Conservation (phyloP, 2,797 vertebrate genomes). For the Antennarius maculatus region DNA sequence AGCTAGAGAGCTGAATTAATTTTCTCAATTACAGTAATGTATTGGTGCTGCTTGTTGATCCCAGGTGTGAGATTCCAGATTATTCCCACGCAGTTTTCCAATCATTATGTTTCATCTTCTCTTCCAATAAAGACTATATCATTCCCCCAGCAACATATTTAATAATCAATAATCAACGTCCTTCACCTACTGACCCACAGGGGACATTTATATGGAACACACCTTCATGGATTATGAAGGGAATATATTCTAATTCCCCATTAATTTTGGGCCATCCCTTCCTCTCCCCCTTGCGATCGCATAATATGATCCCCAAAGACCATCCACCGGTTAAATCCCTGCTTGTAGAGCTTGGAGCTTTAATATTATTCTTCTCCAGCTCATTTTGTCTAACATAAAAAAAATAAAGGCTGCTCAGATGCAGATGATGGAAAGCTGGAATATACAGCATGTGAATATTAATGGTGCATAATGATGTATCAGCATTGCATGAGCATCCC, state of each 20-base stretch:
- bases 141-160: slow-evolving; percentile 46
- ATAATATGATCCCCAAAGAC: slow-evolving; percentile 70
- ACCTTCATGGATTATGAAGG: slow-evolving; percentile 52
- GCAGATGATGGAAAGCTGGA: slow-evolving; percentile 7
- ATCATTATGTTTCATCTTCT: slow-evolving; percentile 13
- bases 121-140: slow-evolving; percentile 44
- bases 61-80: slow-evolving; percentile 13
- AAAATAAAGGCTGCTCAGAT: slow-evolving; percentile 23
- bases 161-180: slow-evolving; percentile 55
- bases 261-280: slow-evolving; percentile 59
- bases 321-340: slow-evolving; percentile 48
- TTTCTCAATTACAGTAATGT: no score
- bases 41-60: not conserved
- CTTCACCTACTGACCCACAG: slow-evolving; percentile 25
- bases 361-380: slow-evolving; percentile 38
- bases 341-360: slow-evolving; percentile 54
- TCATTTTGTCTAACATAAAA: slow-evolving; percentile 29
- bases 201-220: slow-evolving; percentile 9
- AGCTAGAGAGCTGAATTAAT: no score
- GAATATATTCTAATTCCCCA: slow-evolving; percentile 51
- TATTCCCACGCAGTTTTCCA: slow-evolving; percentile 17
- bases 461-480: slow-evolving; percentile 11
- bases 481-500: slow-evolving; percentile 5
- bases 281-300: slow-evolving; percentile 46
- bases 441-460: not conserved